phyloP scores from a whole-genome alignment of 2,797 vertebrate species.

The Psittacula echo region DNA sequence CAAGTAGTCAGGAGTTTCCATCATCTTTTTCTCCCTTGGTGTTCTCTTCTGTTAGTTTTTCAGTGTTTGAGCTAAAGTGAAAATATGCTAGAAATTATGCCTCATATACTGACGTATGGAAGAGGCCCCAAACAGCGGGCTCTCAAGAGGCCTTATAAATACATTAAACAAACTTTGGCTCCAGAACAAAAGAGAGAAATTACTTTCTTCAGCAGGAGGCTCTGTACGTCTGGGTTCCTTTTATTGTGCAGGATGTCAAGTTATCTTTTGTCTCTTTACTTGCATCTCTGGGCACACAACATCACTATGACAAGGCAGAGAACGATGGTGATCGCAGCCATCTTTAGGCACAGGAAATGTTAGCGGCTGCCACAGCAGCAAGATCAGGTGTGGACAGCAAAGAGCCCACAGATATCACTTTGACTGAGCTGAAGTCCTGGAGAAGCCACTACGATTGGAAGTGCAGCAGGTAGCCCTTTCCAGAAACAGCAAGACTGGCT shows the following conservation, averaged over 20 bases:
- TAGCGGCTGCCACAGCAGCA: neutral
- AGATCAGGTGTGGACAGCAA: neutral
- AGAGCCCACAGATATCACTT: neutral
- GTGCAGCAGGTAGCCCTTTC: neutral
- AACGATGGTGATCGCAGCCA: rapidly evolving
- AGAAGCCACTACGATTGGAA: neutral
- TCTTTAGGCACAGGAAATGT: neutral
- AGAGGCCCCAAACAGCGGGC: neutral
- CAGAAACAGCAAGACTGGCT: neutral
- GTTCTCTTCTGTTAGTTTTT: neutral
- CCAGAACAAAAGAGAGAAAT: neutral
- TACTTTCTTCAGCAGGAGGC: neutral
- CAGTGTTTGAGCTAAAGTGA: neutral
- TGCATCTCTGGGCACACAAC: neutral
- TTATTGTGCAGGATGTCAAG: neutral
- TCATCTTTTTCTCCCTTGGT: neutral
- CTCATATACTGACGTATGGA: neutral
- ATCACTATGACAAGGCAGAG: neutral
- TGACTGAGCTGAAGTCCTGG: neutral
- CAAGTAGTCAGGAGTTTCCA: neutral
- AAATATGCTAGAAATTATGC: neutral
- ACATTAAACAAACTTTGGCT: neutral
- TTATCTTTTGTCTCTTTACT: neutral
- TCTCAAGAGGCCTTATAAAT: neutral
- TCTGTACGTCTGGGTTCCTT: rapidly evolving